A percentile compares a stretch with the other conserved stretches of the same genome.
Conservation (phyloP, 2,888 invertebrate genomes). For the Oxytorus armatus region DNA sequence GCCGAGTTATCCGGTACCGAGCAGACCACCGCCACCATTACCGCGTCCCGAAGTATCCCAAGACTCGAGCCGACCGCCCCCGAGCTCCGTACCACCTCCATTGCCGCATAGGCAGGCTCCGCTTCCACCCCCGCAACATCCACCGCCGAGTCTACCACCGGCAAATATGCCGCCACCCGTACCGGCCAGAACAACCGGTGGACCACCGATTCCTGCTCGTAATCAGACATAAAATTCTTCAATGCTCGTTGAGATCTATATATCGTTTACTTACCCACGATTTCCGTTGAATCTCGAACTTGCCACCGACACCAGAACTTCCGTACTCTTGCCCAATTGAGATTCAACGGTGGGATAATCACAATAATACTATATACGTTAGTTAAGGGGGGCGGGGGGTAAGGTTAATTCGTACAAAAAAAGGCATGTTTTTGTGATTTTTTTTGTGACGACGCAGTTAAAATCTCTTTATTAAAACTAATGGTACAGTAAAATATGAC, state of each 20-base stretch:
- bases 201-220: slow-evolving; percentile 89
- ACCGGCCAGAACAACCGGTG: slow-evolving; percentile 87
- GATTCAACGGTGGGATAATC: no score
- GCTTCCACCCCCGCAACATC: slow-evolving; percentile 80
- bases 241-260: neutral
- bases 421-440: no score
- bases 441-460: no score
- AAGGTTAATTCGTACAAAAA: no score
- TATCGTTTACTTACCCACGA: no score
- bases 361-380: no score
- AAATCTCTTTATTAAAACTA: no score
- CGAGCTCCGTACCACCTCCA: slow-evolving; percentile 80
- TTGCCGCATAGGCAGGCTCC: slow-evolving; percentile 80
- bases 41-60: slow-evolving; percentile 76
- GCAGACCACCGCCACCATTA: slow-evolving; percentile 81
- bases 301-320: no score
- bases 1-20: slow-evolving; percentile 80
- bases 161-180: slow-evolving; percentile 85
- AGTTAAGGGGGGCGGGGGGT: no score
- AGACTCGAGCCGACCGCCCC: slow-evolving; percentile 74
- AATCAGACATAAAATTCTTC: slow-evolving; percentile 73
- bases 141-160: slow-evolving; percentile 84
- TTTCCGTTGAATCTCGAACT: no score
- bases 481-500: no score
- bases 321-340: no score